Evolutionary conservation across 2,113 vertebrate species (phyloP).

Genomic region (Burhinus bistriatus): DNA sequence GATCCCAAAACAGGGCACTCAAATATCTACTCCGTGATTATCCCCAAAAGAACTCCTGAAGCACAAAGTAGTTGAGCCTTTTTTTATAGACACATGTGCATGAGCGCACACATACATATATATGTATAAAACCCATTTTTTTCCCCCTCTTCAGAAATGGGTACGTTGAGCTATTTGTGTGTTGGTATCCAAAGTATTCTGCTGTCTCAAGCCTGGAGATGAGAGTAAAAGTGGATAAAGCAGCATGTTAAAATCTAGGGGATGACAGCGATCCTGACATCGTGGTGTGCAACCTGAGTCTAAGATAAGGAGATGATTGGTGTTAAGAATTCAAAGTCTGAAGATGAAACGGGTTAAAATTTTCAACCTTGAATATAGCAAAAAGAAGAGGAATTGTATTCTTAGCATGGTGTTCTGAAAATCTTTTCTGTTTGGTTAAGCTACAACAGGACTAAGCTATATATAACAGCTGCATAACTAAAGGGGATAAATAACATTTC

Average conservation of each 20-base stretch:
- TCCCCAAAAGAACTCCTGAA: neutral
- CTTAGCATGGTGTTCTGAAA: neutral
- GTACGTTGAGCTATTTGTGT: neutral
- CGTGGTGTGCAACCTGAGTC: neutral
- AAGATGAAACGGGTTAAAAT: neutral
- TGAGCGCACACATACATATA: fast-evolving
- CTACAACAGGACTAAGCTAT: neutral
- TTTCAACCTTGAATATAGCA: neutral
- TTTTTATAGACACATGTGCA: fast-evolving
- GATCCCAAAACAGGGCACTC: neutral
- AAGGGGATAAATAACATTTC: neutral
- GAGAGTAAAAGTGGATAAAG: neutral
- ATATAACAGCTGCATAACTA: neutral
- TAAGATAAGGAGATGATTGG: neutral
- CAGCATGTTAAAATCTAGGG: neutral
- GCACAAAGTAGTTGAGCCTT: neutral
- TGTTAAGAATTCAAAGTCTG: neutral
- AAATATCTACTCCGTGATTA: neutral
- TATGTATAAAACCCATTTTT: neutral
- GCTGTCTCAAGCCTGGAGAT: neutral
- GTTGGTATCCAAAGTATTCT: neutral
- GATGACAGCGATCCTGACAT: neutral
- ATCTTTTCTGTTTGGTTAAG: neutral
- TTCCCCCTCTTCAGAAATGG: neutral
- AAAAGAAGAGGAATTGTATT: neutral